These are phyloP conservation scores for Xenotilapia longispinis DNA, from an alignment of 2,113 vertebrate species.

Conservation along the genomic window DNA sequence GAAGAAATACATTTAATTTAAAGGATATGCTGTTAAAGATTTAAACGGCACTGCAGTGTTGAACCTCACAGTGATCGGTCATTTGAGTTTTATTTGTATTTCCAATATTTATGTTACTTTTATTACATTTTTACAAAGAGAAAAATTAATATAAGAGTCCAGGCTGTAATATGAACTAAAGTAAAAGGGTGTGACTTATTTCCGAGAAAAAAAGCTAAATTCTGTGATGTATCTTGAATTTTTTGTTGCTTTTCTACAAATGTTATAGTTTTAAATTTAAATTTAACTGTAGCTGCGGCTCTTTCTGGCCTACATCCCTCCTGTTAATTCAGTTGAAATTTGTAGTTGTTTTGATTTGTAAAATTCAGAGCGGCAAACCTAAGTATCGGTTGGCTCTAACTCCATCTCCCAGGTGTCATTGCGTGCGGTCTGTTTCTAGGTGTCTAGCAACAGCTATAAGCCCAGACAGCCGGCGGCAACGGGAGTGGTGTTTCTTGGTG, in stretches of 20 bases:
- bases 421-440: constrained; percentile 61
- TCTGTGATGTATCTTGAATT: neutral
- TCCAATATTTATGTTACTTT: neutral
- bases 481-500: constrained; percentile 36
- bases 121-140: neutral
- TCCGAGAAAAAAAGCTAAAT: neutral
- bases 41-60: neutral
- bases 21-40: neutral
- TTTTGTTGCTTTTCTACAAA: neutral
- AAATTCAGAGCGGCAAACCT: neutral
- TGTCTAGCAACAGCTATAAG: constrained; percentile 66
- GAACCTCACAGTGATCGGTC: neutral
- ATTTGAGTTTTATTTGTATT: neutral
- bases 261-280: neutral
- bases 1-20: neutral
- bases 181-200: neutral
- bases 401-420: constrained; percentile 68
- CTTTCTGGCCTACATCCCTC: neutral
- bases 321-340: neutral
- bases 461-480: constrained; percentile 65
- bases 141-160: neutral
- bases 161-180: neutral
- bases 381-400: constrained; percentile 17
- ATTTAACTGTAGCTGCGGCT: neutral
- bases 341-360: constrained; percentile 46